Evolutionary conservation across 37 sponge, comb jelly and placozoan genomes (phyloP), one percentile per base, ranked within the genome.

Genomic region (Petrosia ficiformis): DNA sequence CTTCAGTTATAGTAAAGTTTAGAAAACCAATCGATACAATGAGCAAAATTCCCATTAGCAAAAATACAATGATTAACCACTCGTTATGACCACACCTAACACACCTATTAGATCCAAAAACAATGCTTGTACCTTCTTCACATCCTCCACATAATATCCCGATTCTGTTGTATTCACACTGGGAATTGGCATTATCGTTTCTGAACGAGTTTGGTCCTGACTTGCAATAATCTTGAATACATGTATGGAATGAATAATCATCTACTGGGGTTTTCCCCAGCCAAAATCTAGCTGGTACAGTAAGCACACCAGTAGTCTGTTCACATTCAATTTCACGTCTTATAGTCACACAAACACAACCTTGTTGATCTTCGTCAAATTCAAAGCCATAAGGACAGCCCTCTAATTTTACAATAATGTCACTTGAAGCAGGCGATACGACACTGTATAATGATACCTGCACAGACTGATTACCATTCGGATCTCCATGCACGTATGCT

Each of bases 81-180:
- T 2, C 21, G 28, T 36, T 42, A 40, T 44, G 63, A 19, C 36
- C 6, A 66, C 85, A 86, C 54, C 67, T 58, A 39, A 24, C 36
- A 36, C 86, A 86, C n/a, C 54, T 22, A 43, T 79, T 78, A 40
- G 70, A 68, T 4, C 86, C 86, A 73, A 86, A 79, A 4, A 74
- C 44, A 6, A 41, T n/a, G 67, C 86, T 79, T 34, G 58, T 69
- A 21, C 52, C 63, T 19, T 73, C 68, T 4, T 25, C 22, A 68
- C 86, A 86, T 38, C 41, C 32, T 2, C 75, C 80, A 68, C 86
- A 86, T 0, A 52, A 40, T 22, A 86, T 56, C 3, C 86, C 86
- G 29, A 48, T 33, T 11, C 70, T 42, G 21, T 86, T 39, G 29
- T 42, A 75, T 26, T 43, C 77, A 68, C 83, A 82, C 61, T 67